Evolutionary conservation across 2,888 invertebrate species (phyloP).

Genomic region (Laothoe populi): DNA sequence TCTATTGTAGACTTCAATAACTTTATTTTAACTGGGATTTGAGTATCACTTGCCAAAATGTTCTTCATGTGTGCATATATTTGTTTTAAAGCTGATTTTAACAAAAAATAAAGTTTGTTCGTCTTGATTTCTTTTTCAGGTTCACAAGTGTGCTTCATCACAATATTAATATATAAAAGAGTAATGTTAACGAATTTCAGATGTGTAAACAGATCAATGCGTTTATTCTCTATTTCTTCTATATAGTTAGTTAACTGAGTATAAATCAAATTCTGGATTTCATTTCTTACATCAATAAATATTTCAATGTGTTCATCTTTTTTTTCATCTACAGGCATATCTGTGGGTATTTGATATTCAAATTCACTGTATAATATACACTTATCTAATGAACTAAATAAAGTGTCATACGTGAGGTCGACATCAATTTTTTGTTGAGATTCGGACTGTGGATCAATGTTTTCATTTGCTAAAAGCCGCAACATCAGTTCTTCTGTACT

Average conservation of each 20-base stretch:
- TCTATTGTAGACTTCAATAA: constrained; percentile 52
- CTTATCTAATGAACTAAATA: constrained; percentile 63
- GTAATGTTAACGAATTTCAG: constrained; percentile 50
- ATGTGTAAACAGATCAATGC: constrained; percentile 46
- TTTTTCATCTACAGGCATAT: constrained; percentile 28
- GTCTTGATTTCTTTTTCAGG: constrained; percentile 44
- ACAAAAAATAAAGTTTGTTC: constrained; percentile 43
- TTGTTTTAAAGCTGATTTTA: constrained; percentile 48
- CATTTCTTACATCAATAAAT: constrained; percentile 46
- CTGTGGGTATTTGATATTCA: constrained; percentile 50
- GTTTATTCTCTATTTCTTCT: constrained; percentile 41
- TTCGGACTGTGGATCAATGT: constrained; percentile 43
- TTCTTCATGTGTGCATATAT: constrained; percentile 51
- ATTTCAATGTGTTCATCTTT: constrained; percentile 45
- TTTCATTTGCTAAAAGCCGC: constrained; percentile 64
- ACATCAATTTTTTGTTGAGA: constrained; percentile 24
- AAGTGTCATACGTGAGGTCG: constrained; percentile 48
- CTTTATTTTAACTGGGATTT: constrained; percentile 53
- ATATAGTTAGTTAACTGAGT: constrained; percentile 39
- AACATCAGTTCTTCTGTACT: constrained; percentile 55
- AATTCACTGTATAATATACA: constrained; percentile 71
- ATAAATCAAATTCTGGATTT: constrained; percentile 50
- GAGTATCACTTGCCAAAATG: constrained; percentile 49
- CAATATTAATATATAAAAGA: constrained; percentile 55
- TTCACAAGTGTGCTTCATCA: constrained; percentile 52